Conservation (phyloP, 2,113 vertebrate genomes). For the Eidolon helvum region DNA sequence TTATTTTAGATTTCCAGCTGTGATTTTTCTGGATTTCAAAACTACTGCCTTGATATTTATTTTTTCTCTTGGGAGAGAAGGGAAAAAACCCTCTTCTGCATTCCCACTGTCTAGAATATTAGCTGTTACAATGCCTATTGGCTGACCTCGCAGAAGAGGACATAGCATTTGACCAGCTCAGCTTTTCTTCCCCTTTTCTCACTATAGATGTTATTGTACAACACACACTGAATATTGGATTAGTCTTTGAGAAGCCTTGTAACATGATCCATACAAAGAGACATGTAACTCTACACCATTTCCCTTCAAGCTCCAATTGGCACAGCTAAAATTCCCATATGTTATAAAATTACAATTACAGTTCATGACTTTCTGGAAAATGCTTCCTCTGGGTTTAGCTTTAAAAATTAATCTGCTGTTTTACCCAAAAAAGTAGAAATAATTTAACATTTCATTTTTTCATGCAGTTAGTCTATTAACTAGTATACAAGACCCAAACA, state of each 20-base stretch:
- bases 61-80: conserved; percentile 84
- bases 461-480: background rate
- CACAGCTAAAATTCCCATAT: conserved; percentile 35
- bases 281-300: conserved; percentile 6
- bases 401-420: conserved; percentile 26
- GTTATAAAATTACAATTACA: conserved; percentile 22
- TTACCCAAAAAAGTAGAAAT: conserved; percentile 15
- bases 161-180: conserved; percentile 74
- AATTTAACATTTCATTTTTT: conserved; percentile 35
- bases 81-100: conserved; percentile 74
- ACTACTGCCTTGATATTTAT: conserved; percentile 80
- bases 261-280: conserved; percentile 49
- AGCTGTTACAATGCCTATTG: conserved; percentile 78
- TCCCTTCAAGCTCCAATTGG: conserved; percentile 54
- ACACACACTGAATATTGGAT: background rate
- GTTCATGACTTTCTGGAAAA: conserved; percentile 59
- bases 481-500: background rate
- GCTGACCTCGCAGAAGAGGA: conserved; percentile 80
- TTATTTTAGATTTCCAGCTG: conserved; percentile 80
- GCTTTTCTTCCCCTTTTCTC: conserved; percentile 73
- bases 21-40: conserved; percentile 82
- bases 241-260: conserved; percentile 44
- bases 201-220: conserved; percentile 70
- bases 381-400: conserved; percentile 62
- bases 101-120: conserved; percentile 86